phyloP scores from a whole-genome alignment of 30 jellyfish, hydroid and myxozoan species.

The Rhopilema esculentum region DNA sequence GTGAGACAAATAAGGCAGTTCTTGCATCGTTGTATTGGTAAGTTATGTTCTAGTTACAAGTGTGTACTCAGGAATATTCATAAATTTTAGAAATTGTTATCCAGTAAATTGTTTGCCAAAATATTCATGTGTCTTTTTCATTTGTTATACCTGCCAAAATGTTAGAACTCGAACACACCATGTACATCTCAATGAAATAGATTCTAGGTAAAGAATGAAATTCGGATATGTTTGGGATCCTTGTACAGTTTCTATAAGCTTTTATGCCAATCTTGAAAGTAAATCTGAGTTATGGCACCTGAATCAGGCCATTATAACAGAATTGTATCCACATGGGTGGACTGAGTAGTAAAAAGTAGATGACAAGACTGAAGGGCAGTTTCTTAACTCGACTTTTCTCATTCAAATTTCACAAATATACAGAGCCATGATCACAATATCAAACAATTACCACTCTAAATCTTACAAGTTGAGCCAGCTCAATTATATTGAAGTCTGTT shows the following conservation, averaged over 20 bases:
- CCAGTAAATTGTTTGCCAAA: conserved; percentile 4
- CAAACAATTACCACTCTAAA: neutral
- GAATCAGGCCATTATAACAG: neutral
- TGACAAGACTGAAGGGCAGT: neutral
- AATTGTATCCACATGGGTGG: neutral
- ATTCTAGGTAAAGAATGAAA: no score
- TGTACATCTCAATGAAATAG: no score
- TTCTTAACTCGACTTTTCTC: neutral
- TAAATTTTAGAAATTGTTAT: neutral
- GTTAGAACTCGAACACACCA: no score
- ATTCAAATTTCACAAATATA: neutral
- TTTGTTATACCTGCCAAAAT: no score
- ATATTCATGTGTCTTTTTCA: neutral
- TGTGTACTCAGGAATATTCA: conserved; percentile 11
- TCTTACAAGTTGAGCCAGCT: neutral
- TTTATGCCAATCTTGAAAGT: no score
- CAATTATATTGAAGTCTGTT: no score
- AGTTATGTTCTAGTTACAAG: neutral
- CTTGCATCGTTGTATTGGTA: neutral
- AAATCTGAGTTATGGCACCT: no score
- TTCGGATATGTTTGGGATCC: no score
- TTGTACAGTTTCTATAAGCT: no score
- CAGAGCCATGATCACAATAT: neutral
- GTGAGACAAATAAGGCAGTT: neutral
- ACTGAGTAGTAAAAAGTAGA: neutral